Percentiles rank a stretch among this genome's conserved stretches.
Conservation (phyloP, 2,113 vertebrate species). For the Takifugu flavidus region DNA sequence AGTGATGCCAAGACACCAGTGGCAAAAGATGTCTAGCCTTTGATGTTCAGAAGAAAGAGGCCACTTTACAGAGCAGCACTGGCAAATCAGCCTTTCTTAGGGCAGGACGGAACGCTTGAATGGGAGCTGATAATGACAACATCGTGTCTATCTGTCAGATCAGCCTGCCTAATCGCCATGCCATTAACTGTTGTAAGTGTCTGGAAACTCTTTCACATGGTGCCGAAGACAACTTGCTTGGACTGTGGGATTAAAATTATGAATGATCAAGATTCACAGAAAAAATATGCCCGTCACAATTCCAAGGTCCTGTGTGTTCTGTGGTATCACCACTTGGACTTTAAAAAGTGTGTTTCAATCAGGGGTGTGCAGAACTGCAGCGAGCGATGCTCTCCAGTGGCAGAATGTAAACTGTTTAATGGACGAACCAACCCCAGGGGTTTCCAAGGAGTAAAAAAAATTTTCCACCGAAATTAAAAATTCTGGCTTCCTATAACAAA, state of each 20-base stretch:
- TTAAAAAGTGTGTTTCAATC: constrained; percentile 7
- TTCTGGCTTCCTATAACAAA: no score
- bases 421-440: background rate
- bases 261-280: no score
- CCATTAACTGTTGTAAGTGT: constrained; percentile 19
- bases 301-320: constrained; percentile 6
- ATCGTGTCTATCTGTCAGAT: constrained; percentile 39
- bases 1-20: constrained; percentile 49
- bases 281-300: background rate
- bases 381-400: constrained; percentile 2
- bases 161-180: constrained; percentile 36
- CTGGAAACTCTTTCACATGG: background rate
- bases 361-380: background rate
- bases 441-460: background rate
- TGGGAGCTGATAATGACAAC: constrained; percentile 22
- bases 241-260: constrained; percentile 2
- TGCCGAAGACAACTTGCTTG: constrained; percentile 12
- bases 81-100: constrained; percentile 1
- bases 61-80: constrained; percentile 10
- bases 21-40: constrained; percentile 20
- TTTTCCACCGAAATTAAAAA: no score
- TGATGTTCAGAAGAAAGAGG: constrained; percentile 15
- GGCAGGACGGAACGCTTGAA: constrained; percentile 6
- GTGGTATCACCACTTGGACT: constrained; percentile 13
- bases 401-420: constrained; percentile 1